phyloP scores from a whole-genome alignment of 2,797 vertebrate species.

The Melanotaenia parkinsoni region DNA sequence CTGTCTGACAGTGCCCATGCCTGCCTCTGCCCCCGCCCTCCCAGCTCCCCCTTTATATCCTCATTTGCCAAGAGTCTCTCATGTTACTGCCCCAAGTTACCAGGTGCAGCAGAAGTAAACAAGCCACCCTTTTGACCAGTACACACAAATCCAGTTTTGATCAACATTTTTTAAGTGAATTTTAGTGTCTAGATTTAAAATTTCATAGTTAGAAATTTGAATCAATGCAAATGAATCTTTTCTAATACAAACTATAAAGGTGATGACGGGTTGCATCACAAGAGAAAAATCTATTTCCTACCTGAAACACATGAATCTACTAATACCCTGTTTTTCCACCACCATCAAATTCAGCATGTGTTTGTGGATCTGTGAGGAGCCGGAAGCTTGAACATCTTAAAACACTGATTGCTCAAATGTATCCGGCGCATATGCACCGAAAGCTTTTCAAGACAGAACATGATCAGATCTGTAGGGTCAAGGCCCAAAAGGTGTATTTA shows the following conservation, averaged over 20 bases:
- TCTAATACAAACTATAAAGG: not conserved
- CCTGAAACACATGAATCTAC: not conserved
- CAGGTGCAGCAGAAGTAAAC: conserved; percentile 42
- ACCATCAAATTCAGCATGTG: not conserved
- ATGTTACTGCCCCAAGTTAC: conserved; percentile 15
- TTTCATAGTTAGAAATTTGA: not conserved
- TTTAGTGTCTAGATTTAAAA: not conserved
- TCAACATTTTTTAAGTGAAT: not conserved
- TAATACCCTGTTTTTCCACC: not conserved
- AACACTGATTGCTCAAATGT: not conserved
- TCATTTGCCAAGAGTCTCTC: not conserved
- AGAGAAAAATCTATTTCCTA: not conserved
- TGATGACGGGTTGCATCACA: not conserved
- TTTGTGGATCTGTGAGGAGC: not conserved
- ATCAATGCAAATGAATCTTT: not conserved
- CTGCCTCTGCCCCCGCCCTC: not conserved
- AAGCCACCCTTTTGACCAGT: conserved; percentile 25
- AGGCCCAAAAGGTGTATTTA: not conserved
- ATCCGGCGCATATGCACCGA: not conserved
- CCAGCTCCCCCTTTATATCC: not conserved
- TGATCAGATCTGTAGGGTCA: not conserved
- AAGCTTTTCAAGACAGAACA: not conserved
- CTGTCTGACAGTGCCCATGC: not conserved
- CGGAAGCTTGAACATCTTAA: not conserved
- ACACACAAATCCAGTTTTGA: not conserved